Evolutionary conservation across 1,140 invertebrate species (phyloP).

Genomic region (Adelges cooleyi): DNA sequence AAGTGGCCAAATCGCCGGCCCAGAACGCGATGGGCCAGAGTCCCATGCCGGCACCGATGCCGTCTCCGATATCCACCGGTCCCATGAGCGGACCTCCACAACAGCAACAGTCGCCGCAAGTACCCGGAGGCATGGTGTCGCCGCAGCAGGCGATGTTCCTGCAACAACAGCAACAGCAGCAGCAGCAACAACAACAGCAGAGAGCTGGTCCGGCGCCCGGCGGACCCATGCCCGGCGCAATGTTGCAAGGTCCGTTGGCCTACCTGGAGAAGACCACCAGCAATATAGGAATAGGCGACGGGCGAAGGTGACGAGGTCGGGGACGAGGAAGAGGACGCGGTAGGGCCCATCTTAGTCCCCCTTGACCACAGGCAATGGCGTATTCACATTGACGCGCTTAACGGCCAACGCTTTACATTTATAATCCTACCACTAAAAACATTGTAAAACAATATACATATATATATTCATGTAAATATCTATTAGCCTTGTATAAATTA

Average conservation of each 20-base stretch:
- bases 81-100: conserved; percentile 6
- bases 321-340: conserved; percentile 56
- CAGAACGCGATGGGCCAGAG: conserved; percentile 17
- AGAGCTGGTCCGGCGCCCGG: conserved; percentile 35
- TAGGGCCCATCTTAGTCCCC: conserved; percentile 37
- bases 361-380: conserved; percentile 24
- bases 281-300: conserved; percentile 65
- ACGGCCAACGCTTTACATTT: conserved; percentile 11
- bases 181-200: conserved; percentile 29
- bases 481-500: no score
- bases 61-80: not conserved
- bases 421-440: conserved; percentile 23
- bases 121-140: conserved; percentile 33
- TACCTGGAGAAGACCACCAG: conserved; percentile 70
- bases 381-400: conserved; percentile 7
- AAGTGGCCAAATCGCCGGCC: conserved; percentile 41
- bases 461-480: conserved; percentile 1
- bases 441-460: conserved; percentile 15
- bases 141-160: conserved; percentile 47
- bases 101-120: conserved; percentile 10
- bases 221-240: conserved; percentile 37
- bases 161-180: conserved; percentile 41
- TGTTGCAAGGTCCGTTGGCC: conserved; percentile 59
- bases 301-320: conserved; percentile 56
- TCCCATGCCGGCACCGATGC: conserved; percentile 20